Evolutionary conservation across 2,113 vertebrate species (phyloP).

Genomic region (Saimiri boliviensis): DNA sequence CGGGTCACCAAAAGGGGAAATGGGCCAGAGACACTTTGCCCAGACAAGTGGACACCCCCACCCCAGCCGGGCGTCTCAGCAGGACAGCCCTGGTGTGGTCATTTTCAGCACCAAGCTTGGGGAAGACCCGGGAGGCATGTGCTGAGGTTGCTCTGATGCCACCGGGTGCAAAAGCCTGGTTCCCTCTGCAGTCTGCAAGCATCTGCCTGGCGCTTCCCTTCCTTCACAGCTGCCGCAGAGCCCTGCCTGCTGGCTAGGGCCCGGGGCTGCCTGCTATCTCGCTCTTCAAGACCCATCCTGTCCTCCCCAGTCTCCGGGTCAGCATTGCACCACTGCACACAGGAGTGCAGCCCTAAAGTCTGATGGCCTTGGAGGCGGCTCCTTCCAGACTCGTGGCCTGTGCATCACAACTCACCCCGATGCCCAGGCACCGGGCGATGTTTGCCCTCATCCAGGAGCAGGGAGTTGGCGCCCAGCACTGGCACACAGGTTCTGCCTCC

Average conservation of each 20-base stretch:
- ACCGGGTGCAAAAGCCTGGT: fast-evolving
- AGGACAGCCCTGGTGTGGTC: fast-evolving
- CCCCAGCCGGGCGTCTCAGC: fast-evolving
- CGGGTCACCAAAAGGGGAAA: neutral
- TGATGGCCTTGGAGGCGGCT: neutral
- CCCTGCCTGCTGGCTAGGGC: neutral
- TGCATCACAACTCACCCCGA: neutral
- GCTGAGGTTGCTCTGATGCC: fast-evolving
- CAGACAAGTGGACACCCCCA: too few relatives aligned
- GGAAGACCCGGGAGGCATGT: neutral
- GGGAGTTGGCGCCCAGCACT: neutral
- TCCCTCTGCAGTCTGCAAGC: neutral
- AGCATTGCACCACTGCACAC: neutral
- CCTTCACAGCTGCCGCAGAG: fast-evolving
- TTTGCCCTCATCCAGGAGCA: neutral
- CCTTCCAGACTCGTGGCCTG: neutral
- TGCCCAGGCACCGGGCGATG: fast-evolving
- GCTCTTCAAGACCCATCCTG: neutral
- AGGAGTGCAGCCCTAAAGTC: neutral
- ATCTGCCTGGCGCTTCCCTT: too few relatives aligned
- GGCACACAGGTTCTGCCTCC: neutral
- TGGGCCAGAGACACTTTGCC: neutral
- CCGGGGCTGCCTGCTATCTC: neutral
- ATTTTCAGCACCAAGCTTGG: too few relatives aligned
- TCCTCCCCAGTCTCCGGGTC: neutral